A percentile compares a stretch with the other conserved stretches of the same genome.
Evolutionary conservation across 2,888 invertebrate species (phyloP).

Genomic region (Noctua fimbriata): DNA sequence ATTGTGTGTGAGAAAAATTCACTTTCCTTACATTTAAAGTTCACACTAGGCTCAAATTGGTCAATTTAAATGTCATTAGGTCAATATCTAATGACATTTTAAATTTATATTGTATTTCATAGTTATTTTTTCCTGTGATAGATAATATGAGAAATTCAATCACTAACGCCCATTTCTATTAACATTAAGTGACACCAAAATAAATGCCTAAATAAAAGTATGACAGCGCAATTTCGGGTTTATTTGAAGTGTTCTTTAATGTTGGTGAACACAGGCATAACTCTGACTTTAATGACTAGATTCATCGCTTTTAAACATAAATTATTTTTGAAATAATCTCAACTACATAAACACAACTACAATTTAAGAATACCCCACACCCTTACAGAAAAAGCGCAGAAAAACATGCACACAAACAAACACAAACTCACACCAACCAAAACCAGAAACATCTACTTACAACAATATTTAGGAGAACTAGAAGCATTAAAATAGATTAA

Average conservation of each 20-base stretch:
- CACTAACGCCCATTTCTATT: neutral
- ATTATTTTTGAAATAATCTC: neutral
- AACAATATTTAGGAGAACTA: slow-evolving; percentile 64
- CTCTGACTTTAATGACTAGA: neutral
- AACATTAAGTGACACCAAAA: neutral
- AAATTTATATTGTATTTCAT: neutral
- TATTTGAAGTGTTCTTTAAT: neutral
- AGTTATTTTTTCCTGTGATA: neutral
- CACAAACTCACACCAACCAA: slow-evolving; percentile 26
- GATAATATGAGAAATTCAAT: neutral
- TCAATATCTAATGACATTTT: slow-evolving; percentile 24
- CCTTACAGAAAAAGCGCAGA: slow-evolving; percentile 13
- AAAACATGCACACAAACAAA: slow-evolving; percentile 39
- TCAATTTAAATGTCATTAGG: slow-evolving; percentile 23
- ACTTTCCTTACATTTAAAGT: neutral
- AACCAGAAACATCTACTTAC: slow-evolving; percentile 58
- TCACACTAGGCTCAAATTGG: neutral
- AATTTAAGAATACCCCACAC: neutral
- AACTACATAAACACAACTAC: neutral
- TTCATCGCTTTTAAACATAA: neutral
- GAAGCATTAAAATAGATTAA: slow-evolving; percentile 59
- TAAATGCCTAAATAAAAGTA: neutral
- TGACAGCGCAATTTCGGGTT: neutral
- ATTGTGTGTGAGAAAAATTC: neutral
- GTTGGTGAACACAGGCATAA: neutral